These are phyloP conservation scores for Mantis religiosa DNA, from an alignment of 2,888 invertebrate genomes.

Conservation along the genomic window DNA sequence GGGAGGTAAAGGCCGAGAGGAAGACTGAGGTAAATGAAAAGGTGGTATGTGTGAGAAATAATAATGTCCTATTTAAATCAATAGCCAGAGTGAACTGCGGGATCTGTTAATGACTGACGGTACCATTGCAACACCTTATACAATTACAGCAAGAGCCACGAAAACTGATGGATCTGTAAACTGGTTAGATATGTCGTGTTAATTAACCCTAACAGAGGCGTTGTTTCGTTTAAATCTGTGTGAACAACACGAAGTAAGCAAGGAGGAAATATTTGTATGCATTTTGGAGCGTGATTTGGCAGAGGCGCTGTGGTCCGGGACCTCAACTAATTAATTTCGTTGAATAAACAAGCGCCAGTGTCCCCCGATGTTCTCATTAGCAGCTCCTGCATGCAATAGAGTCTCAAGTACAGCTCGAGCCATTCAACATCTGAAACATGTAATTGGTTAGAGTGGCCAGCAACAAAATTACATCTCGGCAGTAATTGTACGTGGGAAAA, in stretches of 20 bases:
- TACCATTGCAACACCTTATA: too few species aligned
- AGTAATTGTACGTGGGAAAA: neutral
- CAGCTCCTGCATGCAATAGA: neutral
- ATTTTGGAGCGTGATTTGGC: neutral
- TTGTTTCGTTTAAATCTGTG: neutral
- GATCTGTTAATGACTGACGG: too few species aligned
- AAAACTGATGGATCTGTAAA: too few species aligned
- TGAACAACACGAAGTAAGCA: neutral
- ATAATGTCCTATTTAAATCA: too few species aligned
- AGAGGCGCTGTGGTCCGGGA: neutral
- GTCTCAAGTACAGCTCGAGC: neutral
- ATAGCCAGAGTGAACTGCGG: too few species aligned
- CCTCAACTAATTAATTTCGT: neutral
- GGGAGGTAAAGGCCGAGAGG: too few species aligned
- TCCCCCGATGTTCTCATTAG: neutral
- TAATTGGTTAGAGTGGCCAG: neutral
- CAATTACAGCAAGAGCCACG: too few species aligned
- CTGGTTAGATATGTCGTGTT: too few species aligned
- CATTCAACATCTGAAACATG: neutral
- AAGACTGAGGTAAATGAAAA: too few species aligned
- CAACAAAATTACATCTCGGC: neutral
- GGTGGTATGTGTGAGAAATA: too few species aligned
- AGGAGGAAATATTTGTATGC: neutral
- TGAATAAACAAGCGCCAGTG: neutral
- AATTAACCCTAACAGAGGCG: too few species aligned